Base-by-base conservation (phyloP, 2,797 vertebrate species). In the Nannoperca australis region DNA sequence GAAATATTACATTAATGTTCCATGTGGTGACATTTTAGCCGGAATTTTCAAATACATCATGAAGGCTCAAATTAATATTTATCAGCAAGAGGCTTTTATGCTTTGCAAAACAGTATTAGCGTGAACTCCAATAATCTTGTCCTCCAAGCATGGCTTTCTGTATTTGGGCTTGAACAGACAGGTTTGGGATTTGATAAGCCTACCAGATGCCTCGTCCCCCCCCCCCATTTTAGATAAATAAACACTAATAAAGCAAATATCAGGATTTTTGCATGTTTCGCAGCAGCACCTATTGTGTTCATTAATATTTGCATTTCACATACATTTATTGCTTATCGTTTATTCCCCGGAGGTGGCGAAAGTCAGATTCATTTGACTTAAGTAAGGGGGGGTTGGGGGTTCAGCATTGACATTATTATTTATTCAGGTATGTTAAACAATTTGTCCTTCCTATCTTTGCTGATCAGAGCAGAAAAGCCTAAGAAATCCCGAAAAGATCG, bases 1-100 rank as follows among this genome's bases (percentile, higher is more conserved):
- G 98, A 99, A 98, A 99, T 99, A 99, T 99, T 99, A 98, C 98
- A 99, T 99, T 99, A 99, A 99, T 99, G 98, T 98, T 99, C 98
- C 97, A 98, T 98, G 98, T 99, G 98, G 97, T 99, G 98, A 99
- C 98, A 99, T 99, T 99, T 99, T 99, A 99, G 98, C 97, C 96
- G 96, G 98, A 98, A 99, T 98, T 99, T 99, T 98, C 97, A 98
- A 99, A 99, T 99, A 99, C 97, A 98, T 99, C 99, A 99, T 97
- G 97, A 99, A 98, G 98, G 98, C 96, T 98, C 97, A 99, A 99
- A 99, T 99, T 99, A 99, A 99, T 99, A 99, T 99, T 99, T 99
- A 99, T 99, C 98, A 99, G 97, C 96, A 95, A 98, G 97, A 96
- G 96, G 97, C 97, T 98, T 99, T 99, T 98, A 98, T 98, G 98